Percentiles rank a stretch among this genome's conserved stretches.
Conservation (phyloP, 2,888 invertebrate species). For the Drosophila mimica region DNA sequence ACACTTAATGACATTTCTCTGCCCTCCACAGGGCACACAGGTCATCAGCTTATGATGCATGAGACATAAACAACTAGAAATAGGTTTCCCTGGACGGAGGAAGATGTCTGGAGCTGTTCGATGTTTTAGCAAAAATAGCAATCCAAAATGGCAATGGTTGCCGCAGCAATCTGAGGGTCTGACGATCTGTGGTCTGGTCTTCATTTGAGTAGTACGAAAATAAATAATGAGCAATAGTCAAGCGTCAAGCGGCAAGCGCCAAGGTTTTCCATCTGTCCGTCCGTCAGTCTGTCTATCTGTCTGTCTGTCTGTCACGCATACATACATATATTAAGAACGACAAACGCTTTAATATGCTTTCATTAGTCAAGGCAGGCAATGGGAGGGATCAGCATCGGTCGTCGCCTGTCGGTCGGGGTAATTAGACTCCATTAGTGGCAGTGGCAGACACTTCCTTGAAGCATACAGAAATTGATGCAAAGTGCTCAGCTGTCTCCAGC, state of each 20-base stretch:
- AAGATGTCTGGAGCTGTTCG: conserved; percentile 19
- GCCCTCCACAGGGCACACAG: conserved; percentile 1
- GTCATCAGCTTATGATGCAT: conserved; percentile 7
- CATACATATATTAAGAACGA: conserved; percentile 31
- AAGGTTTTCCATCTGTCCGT: conserved; percentile 51
- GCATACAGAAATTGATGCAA: conserved; percentile 59
- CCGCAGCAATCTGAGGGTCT: conserved; percentile 11
- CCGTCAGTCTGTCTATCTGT: conserved; percentile 17
- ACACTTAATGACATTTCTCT: background rate
- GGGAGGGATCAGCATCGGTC: conserved; percentile 47
- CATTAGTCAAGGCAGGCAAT: conserved; percentile 57
- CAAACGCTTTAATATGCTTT: conserved; percentile 70
- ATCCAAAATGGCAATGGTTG: conserved; percentile 31
- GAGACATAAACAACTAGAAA: background rate
- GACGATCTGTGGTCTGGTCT: conserved; percentile 16
- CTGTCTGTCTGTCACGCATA: conserved; percentile 44
- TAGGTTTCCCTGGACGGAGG: background rate
- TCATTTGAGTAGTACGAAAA: conserved; percentile 49
- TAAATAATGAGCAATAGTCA: conserved; percentile 56
- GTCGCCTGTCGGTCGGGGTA: conserved; percentile 65
- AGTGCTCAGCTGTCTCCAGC: conserved; percentile 52
- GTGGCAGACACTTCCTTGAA: conserved; percentile 51
- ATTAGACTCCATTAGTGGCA: conserved; percentile 77
- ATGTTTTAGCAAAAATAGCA: conserved; percentile 7
- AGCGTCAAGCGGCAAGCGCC: conserved; percentile 30